These are phyloP conservation scores for Camelus dromedarius DNA, from an alignment of 2,113 vertebrate genomes.

Conservation along the genomic window DNA sequence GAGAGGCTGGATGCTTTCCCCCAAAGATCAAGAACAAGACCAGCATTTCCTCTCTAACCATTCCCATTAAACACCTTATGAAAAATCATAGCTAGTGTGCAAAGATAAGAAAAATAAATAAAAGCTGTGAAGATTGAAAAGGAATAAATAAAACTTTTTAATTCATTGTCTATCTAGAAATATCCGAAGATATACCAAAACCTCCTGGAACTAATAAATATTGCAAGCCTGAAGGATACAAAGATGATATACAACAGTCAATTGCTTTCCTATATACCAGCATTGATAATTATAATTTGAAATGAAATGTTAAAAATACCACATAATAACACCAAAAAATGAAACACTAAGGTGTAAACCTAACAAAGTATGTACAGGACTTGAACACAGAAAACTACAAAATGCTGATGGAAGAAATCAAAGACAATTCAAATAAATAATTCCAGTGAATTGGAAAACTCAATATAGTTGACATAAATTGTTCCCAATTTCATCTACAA, in stretches of 20 bases:
- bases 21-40: neutral
- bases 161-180: neutral
- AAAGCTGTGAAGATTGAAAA: neutral
- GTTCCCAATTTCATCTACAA: neutral
- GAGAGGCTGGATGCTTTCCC: neutral
- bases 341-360: neutral
- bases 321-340: neutral
- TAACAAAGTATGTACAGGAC: neutral
- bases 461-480: neutral
- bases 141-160: neutral
- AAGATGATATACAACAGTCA: neutral
- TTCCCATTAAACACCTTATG: neutral
- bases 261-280: neutral
- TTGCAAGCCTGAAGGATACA: neutral
- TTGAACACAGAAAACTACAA: neutral
- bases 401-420: neutral
- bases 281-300: neutral
- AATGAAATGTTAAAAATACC: neutral
- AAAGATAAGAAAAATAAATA: neutral
- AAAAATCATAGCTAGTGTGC: neutral
- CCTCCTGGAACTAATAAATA: neutral
- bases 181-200: neutral
- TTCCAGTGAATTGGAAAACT: neutral
- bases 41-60: neutral
- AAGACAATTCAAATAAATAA: neutral